Evolutionary conservation across 1,140 invertebrate genomes (phyloP).

Genomic region (Tenebrio molitor): DNA sequence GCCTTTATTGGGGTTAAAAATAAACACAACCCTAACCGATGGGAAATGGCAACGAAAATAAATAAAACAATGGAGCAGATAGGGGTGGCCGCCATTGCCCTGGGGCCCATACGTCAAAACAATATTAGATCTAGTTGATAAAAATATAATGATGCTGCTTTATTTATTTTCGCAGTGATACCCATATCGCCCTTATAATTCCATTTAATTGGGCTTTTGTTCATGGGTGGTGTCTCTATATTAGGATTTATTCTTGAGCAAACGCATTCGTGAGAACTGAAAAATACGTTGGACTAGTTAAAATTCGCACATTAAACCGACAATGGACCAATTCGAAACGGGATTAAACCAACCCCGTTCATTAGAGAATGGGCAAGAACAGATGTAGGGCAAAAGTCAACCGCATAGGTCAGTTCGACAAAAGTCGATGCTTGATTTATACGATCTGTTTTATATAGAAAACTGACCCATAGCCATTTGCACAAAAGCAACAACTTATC

Average conservation of each 20-base stretch:
- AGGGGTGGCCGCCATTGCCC: slow-evolving; percentile 42
- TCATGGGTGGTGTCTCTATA: slow-evolving; percentile 13
- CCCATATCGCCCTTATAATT: slow-evolving; percentile 45
- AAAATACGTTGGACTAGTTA: slow-evolving; percentile 34
- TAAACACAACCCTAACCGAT: slow-evolving; percentile 37
- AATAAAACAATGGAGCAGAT: slow-evolving; percentile 53
- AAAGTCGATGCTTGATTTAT: slow-evolving; percentile 66
- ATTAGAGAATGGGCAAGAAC: slow-evolving; percentile 61
- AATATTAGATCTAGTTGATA: slow-evolving; percentile 43
- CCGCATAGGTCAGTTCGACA: slow-evolving; percentile 62
- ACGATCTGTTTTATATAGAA: slow-evolving; percentile 61
- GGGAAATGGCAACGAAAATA: slow-evolving; percentile 53
- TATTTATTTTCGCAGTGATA: slow-evolving; percentile 46
- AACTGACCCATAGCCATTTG: slow-evolving; percentile 64
- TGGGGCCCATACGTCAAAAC: slow-evolving; percentile 43
- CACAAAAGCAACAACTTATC: slow-evolving; percentile 60
- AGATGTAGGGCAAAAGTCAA: slow-evolving; percentile 67
- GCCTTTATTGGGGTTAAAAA: slow-evolving; percentile 31
- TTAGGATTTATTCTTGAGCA: slow-evolving; percentile 1
- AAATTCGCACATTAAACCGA: slow-evolving; percentile 43
- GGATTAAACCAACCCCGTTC: slow-evolving; percentile 54
- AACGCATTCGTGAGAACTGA: slow-evolving; percentile 17
- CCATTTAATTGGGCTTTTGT: slow-evolving; percentile 40
- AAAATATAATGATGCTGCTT: slow-evolving; percentile 46
- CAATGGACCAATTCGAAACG: slow-evolving; percentile 52